Base-by-base conservation (phyloP, 1,140 invertebrate species). In the Diorhabda carinulata region DNA sequence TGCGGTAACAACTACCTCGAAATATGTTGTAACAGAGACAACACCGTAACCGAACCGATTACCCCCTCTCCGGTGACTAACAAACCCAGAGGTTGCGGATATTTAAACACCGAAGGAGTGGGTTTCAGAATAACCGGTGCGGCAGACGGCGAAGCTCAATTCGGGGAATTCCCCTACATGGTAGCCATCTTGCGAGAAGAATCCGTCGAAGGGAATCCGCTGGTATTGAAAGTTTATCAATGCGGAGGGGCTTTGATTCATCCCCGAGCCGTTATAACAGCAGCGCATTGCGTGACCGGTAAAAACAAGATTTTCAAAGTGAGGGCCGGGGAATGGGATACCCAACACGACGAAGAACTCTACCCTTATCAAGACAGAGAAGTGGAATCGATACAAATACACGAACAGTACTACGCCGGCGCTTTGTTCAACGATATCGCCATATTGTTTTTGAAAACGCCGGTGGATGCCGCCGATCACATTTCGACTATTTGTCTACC, bases 161-260 rank as follows among this genome's bases (percentile, higher is more conserved):
- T 89, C 70, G 89, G 85, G 2, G 91, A 92, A 78, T 94, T 93
- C 79, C 91, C 92, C 0, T 94, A 92, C 92, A 93, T 92, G 91
- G 88, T 91, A 0, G 92, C 91, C 0, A 84, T 95, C 61, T 80
- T 94, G 3, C 85, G 82, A 76, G 85, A 84, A 77, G 86, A 90
- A 67, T 74, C 78, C 2, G 81, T 88, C 2, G 83, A 85, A 5
- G 78, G 82, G 2, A 78, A 82, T 2, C 74, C 82, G 0, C 79
- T 85, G 68, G 85, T 84, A 67, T 78, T 89, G 7, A 89, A 88
- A 71, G 84, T 89, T 5, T 91, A 92, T 77, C 86, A 91, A 64
- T 92, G 91, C 65, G 92, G 92, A 0, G 92, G 89, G 2, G 87
- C 91, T 4, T 81, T 94, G 3, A 91, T 94, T 70, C 88, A 91